These are phyloP conservation scores for Eristalis pertinax DNA, from an alignment of 2,888 invertebrate genomes.

Conservation along the genomic window DNA sequence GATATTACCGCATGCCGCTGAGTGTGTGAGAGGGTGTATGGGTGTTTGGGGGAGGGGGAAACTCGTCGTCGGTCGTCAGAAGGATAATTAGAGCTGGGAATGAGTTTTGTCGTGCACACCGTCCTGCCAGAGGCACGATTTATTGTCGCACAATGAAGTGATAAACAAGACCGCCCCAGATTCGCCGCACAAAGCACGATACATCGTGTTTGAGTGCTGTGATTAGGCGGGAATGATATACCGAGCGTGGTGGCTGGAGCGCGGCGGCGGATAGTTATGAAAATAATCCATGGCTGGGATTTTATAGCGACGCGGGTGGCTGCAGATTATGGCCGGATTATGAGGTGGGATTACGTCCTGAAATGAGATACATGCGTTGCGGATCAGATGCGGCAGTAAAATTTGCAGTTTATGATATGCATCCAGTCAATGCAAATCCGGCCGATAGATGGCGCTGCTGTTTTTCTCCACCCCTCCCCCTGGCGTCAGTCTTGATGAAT, in stretches of 20 bases:
- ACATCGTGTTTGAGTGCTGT: neutral
- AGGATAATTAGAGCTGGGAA: neutral
- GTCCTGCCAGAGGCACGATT: slow-evolving; percentile 1
- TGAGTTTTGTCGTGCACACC: neutral
- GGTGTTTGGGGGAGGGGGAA: no score
- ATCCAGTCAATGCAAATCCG: neutral
- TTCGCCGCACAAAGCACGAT: neutral
- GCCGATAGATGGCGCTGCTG: neutral
- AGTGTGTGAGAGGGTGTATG: neutral
- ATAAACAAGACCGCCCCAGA: slow-evolving; percentile 29
- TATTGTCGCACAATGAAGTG: slow-evolving; percentile 34
- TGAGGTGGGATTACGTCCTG: neutral
- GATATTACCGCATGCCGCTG: neutral
- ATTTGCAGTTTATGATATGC: neutral
- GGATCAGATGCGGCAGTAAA: neutral
- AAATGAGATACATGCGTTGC: slow-evolving; percentile 1
- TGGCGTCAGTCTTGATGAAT: neutral
- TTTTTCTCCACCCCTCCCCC: neutral
- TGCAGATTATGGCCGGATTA: neutral
- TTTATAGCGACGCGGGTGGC: neutral
- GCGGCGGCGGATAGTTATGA: neutral
- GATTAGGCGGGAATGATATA: neutral
- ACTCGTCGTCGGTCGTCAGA: neutral
- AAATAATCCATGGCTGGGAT: neutral
- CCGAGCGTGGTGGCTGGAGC: neutral